A percentile compares a stretch with the other conserved stretches of the same genome.
Conservation (phyloP, 2,888 invertebrate genomes). For the Plemyria rubiginata region DNA sequence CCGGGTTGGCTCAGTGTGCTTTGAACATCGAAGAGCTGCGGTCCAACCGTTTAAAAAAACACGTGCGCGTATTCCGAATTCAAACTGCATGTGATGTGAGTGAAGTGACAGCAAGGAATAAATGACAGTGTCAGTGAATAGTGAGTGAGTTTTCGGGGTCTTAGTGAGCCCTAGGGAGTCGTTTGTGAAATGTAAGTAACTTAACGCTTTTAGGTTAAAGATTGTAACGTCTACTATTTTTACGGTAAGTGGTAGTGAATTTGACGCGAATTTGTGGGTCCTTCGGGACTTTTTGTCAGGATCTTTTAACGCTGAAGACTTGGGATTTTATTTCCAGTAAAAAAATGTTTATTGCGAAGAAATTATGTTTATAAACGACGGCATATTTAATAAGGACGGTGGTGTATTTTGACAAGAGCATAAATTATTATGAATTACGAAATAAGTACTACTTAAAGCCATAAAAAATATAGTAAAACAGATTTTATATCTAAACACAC, state of each 20-base stretch:
- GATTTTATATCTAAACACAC: too few relatives aligned
- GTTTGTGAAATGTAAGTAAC: constrained; percentile 30
- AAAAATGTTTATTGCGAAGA: too few relatives aligned
- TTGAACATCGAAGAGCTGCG: constrained; percentile 65
- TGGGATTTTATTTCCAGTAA: not conserved
- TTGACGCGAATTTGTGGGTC: constrained; percentile 15
- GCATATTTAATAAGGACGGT: too few relatives aligned
- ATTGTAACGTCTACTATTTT: constrained; percentile 8
- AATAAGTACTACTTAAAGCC: too few relatives aligned
- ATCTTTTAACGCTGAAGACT: not conserved
- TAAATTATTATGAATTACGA: too few relatives aligned
- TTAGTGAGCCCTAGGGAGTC: constrained; percentile 14
- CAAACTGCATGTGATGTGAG: constrained; percentile 38
- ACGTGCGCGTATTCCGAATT: constrained; percentile 51
- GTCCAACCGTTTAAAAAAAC: constrained; percentile 54
- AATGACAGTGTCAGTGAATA: constrained; percentile 24
- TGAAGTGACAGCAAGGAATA: constrained; percentile 29
- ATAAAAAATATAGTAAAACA: too few relatives aligned
- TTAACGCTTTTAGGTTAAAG: constrained; percentile 13
- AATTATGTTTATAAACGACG: too few relatives aligned
- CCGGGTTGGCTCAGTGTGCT: constrained; percentile 76
- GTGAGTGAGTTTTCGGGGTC: constrained; percentile 17
- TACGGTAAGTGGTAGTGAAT: constrained; percentile 9
- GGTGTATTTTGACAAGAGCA: too few relatives aligned
- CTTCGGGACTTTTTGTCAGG: constrained; percentile 20